phyloP scores from a whole-genome alignment of 2,888 invertebrate species.

The Odiellus spinosus region DNA sequence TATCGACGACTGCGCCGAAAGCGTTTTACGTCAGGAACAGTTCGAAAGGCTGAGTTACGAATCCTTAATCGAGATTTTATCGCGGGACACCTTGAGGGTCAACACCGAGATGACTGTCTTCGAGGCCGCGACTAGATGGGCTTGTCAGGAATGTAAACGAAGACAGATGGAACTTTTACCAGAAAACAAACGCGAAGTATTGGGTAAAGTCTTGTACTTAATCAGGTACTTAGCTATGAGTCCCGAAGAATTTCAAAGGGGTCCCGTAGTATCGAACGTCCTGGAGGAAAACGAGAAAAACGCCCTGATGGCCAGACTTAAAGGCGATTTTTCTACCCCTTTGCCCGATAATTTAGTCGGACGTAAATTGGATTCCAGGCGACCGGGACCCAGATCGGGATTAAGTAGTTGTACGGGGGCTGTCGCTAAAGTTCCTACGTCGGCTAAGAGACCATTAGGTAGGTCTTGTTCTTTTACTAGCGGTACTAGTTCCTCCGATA shows the following conservation, averaged over 20 bases:
- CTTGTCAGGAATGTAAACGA: slow-evolving; percentile 40
- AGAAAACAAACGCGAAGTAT: slow-evolving; percentile 36
- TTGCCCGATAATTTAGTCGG: slow-evolving; percentile 4
- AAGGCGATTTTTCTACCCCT: slow-evolving; percentile 24
- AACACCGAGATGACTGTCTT: slow-evolving; percentile 40
- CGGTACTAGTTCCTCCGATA: too few relatives aligned
- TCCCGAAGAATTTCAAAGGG: slow-evolving; percentile 44
- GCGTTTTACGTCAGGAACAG: slow-evolving; percentile 37
- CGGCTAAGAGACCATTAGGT: not conserved
- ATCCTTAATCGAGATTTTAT: slow-evolving; percentile 47
- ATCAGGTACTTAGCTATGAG: slow-evolving; percentile 50
- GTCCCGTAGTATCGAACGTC: slow-evolving; percentile 40
- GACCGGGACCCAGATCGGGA: not conserved
- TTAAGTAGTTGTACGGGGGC: not conserved
- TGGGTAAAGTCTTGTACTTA: slow-evolving; percentile 42
- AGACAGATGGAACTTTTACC: slow-evolving; percentile 37
- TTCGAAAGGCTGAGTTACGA: slow-evolving; percentile 46
- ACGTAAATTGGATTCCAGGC: slow-evolving; percentile 1
- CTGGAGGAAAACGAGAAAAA: slow-evolving; percentile 38
- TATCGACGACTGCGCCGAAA: slow-evolving; percentile 41
- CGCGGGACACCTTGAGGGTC: slow-evolving; percentile 49
- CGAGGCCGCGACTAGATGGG: slow-evolving; percentile 46
- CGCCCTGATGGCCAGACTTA: slow-evolving; percentile 25
- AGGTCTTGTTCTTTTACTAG: too few relatives aligned
- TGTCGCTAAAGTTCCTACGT: not conserved